phyloP scores from a whole-genome alignment of 2,888 invertebrate species.

The Tetropium fuscum region DNA sequence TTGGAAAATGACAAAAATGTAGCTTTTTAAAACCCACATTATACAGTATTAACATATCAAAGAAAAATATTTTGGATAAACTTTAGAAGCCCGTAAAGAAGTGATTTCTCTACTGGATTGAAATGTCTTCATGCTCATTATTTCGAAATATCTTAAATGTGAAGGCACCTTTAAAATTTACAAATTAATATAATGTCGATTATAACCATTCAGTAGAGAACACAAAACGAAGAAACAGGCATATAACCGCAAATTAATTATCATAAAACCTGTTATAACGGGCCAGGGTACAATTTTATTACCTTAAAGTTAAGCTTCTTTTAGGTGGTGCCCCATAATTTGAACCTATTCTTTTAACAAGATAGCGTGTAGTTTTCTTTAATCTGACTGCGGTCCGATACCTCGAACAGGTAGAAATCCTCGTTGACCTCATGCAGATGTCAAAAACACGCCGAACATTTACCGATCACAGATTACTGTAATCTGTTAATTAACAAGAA shows the following conservation, averaged over 20 bases:
- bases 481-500: slow-evolving; percentile 32
- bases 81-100: no score
- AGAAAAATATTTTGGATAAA: no score
- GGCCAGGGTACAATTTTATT: slow-evolving; percentile 42
- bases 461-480: slow-evolving; percentile 27
- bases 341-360: slow-evolving; percentile 48
- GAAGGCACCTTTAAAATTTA: no score
- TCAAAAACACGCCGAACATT: slow-evolving; percentile 21
- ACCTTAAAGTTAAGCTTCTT: slow-evolving; percentile 44
- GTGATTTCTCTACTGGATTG: no score
- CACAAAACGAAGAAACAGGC: slow-evolving; percentile 36
- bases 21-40: no score
- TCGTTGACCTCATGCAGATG: slow-evolving; percentile 17
- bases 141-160: no score
- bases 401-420: slow-evolving; percentile 18
- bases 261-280: slow-evolving; percentile 46
- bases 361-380: slow-evolving; percentile 38
- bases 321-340: slow-evolving; percentile 45
- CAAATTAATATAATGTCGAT: slow-evolving; percentile 10
- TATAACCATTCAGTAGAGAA: slow-evolving; percentile 32
- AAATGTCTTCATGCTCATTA: no score
- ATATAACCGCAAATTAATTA: slow-evolving; percentile 44
- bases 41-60: no score
- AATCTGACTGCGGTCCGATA: slow-evolving; percentile 20
- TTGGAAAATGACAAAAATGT: no score